These are phyloP conservation scores for Sisyra nigra DNA, from an alignment of 2,888 invertebrate species.

Conservation along the genomic window DNA sequence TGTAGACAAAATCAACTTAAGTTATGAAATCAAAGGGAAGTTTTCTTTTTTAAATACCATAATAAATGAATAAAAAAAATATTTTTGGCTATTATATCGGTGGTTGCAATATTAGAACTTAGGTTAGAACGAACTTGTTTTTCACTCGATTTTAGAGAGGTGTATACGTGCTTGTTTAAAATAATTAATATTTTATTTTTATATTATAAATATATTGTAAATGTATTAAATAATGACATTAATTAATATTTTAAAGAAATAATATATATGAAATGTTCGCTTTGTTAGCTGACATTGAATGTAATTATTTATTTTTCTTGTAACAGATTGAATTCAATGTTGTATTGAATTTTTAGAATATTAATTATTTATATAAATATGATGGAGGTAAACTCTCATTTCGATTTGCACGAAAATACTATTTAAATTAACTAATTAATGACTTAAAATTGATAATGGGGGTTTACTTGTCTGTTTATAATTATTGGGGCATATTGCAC, in stretches of 20 bases:
- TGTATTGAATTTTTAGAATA: no score
- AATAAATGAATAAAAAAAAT: background rate
- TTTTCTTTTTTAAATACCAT: background rate
- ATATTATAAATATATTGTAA: conserved; percentile 8
- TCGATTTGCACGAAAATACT: no score
- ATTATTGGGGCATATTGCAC: conserved; percentile 30
- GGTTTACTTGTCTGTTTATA: background rate
- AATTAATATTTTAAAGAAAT: conserved; percentile 1
- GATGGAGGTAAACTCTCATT: no score
- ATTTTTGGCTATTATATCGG: conserved; percentile 1
- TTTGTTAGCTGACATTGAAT: conserved; percentile 10
- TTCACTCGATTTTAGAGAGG: background rate
- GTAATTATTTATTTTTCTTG: conserved; percentile 7
- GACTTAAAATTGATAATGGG: background rate
- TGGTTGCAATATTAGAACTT: conserved; percentile 7
- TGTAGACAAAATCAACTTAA: background rate
- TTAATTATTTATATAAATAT: no score
- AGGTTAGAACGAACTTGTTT: background rate
- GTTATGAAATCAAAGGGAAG: background rate
- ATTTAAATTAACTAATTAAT: background rate
- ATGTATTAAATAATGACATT: background rate
- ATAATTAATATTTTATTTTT: conserved; percentile 8
- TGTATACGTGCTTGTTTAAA: conserved; percentile 5
- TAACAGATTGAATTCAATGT: conserved; percentile 3
- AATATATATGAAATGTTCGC: conserved; percentile 8